Percentiles rank a stretch among this genome's conserved stretches.
Conservation (phyloP, 2,888 invertebrate species). For the Eudasyphora cyanicolor region DNA sequence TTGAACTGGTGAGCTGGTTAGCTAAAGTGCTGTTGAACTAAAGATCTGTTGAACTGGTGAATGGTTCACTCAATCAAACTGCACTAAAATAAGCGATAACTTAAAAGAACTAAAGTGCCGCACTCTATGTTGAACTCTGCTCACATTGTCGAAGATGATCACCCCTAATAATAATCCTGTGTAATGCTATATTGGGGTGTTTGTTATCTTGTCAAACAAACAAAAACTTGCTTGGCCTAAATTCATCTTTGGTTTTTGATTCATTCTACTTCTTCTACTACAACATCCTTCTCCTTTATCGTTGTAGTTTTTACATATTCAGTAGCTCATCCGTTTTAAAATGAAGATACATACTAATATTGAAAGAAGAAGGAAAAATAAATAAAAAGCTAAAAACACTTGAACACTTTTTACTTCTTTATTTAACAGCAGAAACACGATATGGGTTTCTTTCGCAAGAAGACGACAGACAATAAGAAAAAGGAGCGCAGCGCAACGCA, state of each 20-base stretch:
- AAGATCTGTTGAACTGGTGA: too few relatives aligned
- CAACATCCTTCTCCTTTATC: not conserved
- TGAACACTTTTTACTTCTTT: not conserved
- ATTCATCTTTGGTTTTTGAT: not conserved
- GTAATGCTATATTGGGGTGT: not conserved
- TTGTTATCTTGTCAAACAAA: not conserved
- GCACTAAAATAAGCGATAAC: too few relatives aligned
- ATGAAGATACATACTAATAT: slow-evolving; percentile 11
- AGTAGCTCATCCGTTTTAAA: slow-evolving; percentile 23
- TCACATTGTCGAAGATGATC: not conserved
- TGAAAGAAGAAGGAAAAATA: not conserved
- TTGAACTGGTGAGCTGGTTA: too few relatives aligned
- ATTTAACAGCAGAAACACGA: slow-evolving; percentile 16
- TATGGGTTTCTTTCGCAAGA: slow-evolving; percentile 13
- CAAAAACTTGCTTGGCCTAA: not conserved
- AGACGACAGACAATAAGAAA: slow-evolving; percentile 7
- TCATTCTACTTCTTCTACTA: too few relatives aligned
- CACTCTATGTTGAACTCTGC: too few relatives aligned
- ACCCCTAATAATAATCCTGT: not conserved
- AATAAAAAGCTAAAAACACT: not conserved
- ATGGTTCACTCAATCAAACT: too few relatives aligned
- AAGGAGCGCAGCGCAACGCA: not conserved
- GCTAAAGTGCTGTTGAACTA: too few relatives aligned
- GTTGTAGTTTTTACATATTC: too few relatives aligned
- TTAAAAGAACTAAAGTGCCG: too few relatives aligned